Evolutionary conservation across 1,140 invertebrate species (phyloP).

Genomic region (Globodera rostochiensis): DNA sequence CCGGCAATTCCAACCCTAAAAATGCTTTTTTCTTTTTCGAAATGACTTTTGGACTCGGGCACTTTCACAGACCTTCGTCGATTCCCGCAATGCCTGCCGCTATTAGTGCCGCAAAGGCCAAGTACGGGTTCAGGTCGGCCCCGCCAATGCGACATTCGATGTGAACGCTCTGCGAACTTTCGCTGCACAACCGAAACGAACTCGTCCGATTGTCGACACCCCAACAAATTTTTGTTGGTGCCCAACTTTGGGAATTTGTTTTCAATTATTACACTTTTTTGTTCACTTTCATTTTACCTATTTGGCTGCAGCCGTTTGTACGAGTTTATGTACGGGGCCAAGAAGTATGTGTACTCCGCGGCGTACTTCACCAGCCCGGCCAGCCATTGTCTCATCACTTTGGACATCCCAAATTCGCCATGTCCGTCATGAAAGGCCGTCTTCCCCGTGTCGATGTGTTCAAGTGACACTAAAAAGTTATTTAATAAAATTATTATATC

Average conservation of each 20-base stretch:
- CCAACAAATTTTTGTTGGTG: constrained; percentile 29
- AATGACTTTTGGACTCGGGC: background rate
- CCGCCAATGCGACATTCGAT: constrained; percentile 25
- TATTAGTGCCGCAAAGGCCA: constrained; percentile 23
- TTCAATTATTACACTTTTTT: background rate
- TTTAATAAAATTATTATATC: too few species aligned
- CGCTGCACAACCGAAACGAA: constrained; percentile 12
- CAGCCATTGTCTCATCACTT: constrained; percentile 6
- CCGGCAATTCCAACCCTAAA: constrained; percentile 15
- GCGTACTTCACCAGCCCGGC: constrained; percentile 22
- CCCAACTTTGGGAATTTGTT: background rate
- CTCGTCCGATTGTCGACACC: constrained; percentile 19
- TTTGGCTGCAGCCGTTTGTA: constrained; percentile 29
- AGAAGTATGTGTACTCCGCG: constrained; percentile 9
- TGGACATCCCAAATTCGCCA: constrained; percentile 19
- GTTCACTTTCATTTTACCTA: background rate
- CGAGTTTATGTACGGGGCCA: constrained; percentile 27
- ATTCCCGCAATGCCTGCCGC: constrained; percentile 21
- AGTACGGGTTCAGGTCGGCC: constrained; percentile 25
- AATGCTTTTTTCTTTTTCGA: too few species aligned
- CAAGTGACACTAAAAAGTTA: constrained; percentile 16
- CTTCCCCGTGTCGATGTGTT: background rate
- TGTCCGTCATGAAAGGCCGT: constrained; percentile 14
- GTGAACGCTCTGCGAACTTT: constrained; percentile 13
- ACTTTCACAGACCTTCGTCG: constrained; percentile 9